phyloP scores from a whole-genome alignment of 2,113 vertebrate genomes.

The Psilopsiagon aurifrons region DNA sequence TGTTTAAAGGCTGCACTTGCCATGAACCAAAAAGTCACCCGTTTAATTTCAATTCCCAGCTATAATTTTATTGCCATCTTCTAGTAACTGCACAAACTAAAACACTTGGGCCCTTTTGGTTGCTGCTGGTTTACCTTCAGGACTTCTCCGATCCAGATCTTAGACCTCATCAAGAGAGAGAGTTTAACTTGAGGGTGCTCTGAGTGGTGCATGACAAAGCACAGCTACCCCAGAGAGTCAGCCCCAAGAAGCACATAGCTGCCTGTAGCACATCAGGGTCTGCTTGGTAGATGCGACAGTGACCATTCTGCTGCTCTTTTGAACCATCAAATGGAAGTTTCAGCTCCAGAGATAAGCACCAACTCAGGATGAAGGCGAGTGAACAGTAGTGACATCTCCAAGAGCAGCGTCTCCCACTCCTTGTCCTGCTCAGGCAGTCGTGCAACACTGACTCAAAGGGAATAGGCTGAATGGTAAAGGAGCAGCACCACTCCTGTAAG shows the following conservation, averaged over 20 bases:
- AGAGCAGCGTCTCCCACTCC: not conserved
- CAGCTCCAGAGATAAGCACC: not conserved
- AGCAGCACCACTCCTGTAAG: not conserved
- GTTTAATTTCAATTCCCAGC: not conserved
- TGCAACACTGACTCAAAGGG: not conserved
- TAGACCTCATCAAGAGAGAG: not conserved
- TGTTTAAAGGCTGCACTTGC: not conserved
- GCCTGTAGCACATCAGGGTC: not conserved
- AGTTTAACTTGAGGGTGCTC: not conserved
- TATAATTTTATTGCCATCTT: not conserved
- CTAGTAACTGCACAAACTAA: not conserved
- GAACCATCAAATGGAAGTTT: not conserved
- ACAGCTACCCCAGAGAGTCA: not conserved
- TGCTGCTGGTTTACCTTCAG: conserved; percentile 13
- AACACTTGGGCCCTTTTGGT: not conserved
- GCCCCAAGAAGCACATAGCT: not conserved
- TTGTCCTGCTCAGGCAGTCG: not conserved
- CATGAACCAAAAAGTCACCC: not conserved
- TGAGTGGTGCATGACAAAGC: not conserved
- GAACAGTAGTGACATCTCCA: not conserved
- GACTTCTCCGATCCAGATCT: not conserved
- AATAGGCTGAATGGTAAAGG: not conserved
- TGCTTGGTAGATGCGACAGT: not conserved
- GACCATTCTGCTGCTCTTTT: not conserved
- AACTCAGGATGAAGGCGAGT: rapidly evolving